These are phyloP conservation scores for Petrocephalus microphthalmus DNA, from an alignment of 2,113 vertebrate species.

Conservation along the genomic window DNA sequence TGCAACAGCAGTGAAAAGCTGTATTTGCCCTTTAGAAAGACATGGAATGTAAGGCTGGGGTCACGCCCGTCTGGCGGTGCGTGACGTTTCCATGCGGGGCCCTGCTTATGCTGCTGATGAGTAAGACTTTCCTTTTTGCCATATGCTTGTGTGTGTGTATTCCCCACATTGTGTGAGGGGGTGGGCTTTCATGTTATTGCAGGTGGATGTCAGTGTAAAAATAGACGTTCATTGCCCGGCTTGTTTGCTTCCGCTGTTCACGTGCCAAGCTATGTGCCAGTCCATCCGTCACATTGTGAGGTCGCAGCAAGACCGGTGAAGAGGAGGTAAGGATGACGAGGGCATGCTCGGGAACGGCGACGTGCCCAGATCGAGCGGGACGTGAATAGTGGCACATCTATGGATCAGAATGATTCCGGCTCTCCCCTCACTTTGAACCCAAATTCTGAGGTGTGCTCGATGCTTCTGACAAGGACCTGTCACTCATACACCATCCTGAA, in stretches of 20 bases:
- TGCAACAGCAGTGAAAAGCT: neutral
- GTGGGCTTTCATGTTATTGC: neutral
- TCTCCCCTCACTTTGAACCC: neutral
- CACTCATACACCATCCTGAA: neutral
- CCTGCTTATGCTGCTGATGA: constrained; percentile 14
- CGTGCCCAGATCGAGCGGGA: neutral
- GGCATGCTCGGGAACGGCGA: neutral
- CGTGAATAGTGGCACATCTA: neutral
- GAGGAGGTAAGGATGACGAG: neutral
- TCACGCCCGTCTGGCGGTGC: constrained; percentile 19
- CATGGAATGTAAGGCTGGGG: constrained; percentile 26
- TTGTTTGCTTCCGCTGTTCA: constrained; percentile 25
- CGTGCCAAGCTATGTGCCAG: constrained; percentile 23
- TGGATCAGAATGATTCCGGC: neutral
- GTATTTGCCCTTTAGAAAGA: constrained; percentile 6
- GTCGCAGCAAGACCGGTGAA: neutral
- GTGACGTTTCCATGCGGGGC: neutral
- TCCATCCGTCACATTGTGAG: constrained; percentile 18
- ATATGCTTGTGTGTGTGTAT: neutral
- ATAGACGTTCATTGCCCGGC: neutral
- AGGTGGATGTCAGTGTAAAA: neutral
- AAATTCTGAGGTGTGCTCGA: neutral
- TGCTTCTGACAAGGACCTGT: neutral
- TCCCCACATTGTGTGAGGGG: neutral
- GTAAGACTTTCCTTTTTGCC: neutral